Evolutionary conservation across 2,888 invertebrate species (phyloP).

Genomic region (Drosophila antonietae): DNA sequence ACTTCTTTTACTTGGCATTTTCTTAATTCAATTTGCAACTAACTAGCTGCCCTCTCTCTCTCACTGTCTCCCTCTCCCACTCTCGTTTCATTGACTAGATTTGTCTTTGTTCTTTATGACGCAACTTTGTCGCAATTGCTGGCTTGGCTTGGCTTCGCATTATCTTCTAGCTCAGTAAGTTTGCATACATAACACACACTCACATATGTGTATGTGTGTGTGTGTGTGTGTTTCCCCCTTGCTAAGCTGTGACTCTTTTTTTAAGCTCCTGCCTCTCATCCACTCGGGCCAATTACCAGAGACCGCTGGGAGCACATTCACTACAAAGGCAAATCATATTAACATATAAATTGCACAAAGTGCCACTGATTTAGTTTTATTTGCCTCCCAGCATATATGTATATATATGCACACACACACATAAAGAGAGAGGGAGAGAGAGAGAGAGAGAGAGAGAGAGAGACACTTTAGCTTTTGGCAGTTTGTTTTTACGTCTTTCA

Average conservation of each 20-base stretch:
- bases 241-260: slow-evolving; percentile 10
- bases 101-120: slow-evolving; percentile 49
- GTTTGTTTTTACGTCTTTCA: slow-evolving; percentile 73
- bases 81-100: background rate
- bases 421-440: too few relatives aligned
- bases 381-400: slow-evolving; percentile 33
- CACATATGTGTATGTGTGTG: background rate
- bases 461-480: slow-evolving; percentile 39
- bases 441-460: background rate
- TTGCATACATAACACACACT: slow-evolving; percentile 27
- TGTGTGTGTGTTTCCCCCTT: background rate
- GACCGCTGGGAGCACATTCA: slow-evolving; percentile 50
- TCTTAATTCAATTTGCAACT: slow-evolving; percentile 62
- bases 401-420: slow-evolving; percentile 8
- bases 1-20: slow-evolving; percentile 5
- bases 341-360: slow-evolving; percentile 81
- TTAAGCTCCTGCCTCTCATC: background rate
- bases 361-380: slow-evolving; percentile 75
- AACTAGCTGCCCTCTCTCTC: slow-evolving; percentile 39
- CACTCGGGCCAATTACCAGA: slow-evolving; percentile 60
- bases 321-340: slow-evolving; percentile 77
- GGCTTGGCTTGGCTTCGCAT: slow-evolving; percentile 42
- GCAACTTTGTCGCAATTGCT: slow-evolving; percentile 54
- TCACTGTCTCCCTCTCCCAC: background rate
- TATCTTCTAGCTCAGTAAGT: slow-evolving; percentile 71